Conservation (phyloP, 2,888 invertebrate genomes). For the Nesidiocoris tenuis region DNA sequence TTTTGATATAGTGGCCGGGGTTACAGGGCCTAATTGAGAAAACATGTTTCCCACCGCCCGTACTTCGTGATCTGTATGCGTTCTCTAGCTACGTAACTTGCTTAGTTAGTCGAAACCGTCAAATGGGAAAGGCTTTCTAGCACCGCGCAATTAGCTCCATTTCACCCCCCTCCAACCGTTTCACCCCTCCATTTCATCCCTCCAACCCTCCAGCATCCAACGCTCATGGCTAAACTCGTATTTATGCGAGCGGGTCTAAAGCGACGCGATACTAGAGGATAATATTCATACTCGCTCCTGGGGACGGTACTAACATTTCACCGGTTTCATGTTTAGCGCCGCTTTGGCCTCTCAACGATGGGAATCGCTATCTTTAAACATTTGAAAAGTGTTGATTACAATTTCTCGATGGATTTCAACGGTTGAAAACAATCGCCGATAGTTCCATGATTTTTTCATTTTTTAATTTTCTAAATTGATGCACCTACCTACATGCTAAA, state of each 20-base stretch:
- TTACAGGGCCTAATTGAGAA: constrained; percentile 38
- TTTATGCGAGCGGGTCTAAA: constrained; percentile 31
- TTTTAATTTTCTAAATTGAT: too few relatives aligned
- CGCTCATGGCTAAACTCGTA: constrained; percentile 29
- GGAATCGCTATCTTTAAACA: background rate
- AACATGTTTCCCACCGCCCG: constrained; percentile 34
- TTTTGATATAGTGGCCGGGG: constrained; percentile 38
- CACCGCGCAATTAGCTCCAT: constrained; percentile 33
- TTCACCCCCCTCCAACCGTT: constrained; percentile 10
- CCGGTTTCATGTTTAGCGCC: constrained; percentile 18
- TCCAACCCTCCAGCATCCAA: too few relatives aligned
- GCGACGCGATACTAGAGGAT: constrained; percentile 33
- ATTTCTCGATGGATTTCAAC: too few relatives aligned
- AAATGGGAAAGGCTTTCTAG: constrained; percentile 38
- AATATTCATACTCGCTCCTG: background rate
- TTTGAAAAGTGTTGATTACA: too few relatives aligned
- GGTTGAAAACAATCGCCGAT: too few relatives aligned
- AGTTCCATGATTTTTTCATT: too few relatives aligned
- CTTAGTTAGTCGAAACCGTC: constrained; percentile 18
- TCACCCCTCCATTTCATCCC: too few relatives aligned
- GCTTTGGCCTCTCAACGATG: background rate
- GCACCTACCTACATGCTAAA: too few relatives aligned
- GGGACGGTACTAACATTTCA: constrained; percentile 36
- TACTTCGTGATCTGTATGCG: background rate
- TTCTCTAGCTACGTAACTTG: background rate